Conservation (phyloP, 2,113 vertebrate genomes). For the Neotoma lepida region DNA sequence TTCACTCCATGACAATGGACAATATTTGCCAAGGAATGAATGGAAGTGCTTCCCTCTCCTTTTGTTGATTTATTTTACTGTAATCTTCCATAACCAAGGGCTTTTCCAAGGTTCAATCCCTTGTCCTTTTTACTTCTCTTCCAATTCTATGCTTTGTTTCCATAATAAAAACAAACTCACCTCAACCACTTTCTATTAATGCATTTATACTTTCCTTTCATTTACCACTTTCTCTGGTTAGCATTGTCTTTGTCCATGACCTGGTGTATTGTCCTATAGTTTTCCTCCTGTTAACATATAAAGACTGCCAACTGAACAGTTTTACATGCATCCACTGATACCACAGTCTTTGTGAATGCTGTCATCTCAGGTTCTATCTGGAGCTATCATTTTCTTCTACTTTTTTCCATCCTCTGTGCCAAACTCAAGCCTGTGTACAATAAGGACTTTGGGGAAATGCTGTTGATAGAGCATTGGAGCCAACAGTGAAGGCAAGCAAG, state of each 20-base stretch:
- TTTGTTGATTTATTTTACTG: not conserved
- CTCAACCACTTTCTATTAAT: not conserved
- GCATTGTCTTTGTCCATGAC: not conserved
- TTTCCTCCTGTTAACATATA: not conserved
- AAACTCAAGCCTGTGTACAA: not conserved
- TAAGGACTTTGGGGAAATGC: not conserved
- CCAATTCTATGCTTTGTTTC: not conserved
- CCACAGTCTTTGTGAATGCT: not conserved
- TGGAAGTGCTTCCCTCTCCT: not conserved
- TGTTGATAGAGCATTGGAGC: not conserved
- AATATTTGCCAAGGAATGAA: not conserved
- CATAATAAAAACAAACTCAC: not conserved
- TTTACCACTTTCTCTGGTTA: not conserved
- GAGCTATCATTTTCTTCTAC: not conserved
- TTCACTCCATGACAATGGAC: not conserved
- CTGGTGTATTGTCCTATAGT: not conserved
- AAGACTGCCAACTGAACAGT: not conserved
- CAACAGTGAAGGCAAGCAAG: not conserved
- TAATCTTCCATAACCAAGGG: not conserved
- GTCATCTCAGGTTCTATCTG: not conserved
- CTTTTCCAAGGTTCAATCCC: not conserved
- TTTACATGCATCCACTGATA: not conserved
- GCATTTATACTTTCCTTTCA: not conserved
- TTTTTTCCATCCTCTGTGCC: slow-evolving; percentile 18
- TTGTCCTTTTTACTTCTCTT: not conserved